A percentile compares a stretch with the other conserved stretches of the same genome.
Conservation (phyloP, 1,140 invertebrate genomes). For the Pararge aegeria region DNA sequence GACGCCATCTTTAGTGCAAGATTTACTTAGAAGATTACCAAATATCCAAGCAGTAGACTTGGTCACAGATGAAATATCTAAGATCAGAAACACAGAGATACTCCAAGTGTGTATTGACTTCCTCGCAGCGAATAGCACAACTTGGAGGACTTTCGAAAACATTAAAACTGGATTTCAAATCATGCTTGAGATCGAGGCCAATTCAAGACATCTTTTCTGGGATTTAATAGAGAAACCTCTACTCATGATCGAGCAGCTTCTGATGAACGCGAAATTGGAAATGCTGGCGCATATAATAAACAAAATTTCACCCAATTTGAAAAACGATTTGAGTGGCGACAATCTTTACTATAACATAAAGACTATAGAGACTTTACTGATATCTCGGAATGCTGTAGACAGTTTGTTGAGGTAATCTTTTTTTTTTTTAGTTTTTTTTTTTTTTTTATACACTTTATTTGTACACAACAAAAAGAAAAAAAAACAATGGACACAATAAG, state of each 20-base stretch:
- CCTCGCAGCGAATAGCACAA: constrained; percentile 74
- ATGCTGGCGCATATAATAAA: constrained; percentile 80
- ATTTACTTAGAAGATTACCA: constrained; percentile 79
- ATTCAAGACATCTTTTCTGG: constrained; percentile 81
- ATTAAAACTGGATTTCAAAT: constrained; percentile 82
- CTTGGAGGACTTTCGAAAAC: constrained; percentile 77
- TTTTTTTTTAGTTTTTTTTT: background rate
- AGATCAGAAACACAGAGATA: constrained; percentile 82
- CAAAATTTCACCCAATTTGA: constrained; percentile 65
- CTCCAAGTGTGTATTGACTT: constrained; percentile 83
- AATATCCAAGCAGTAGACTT: constrained; percentile 79
- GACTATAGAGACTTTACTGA: constrained; percentile 61
- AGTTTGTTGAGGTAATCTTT: constrained; percentile 78
- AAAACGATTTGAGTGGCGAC: constrained; percentile 65
- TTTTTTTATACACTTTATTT: too few species aligned
- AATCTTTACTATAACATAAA: constrained; percentile 77
- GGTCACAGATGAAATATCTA: constrained; percentile 82
- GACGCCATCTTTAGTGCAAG: constrained; percentile 53
- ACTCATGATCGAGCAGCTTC: constrained; percentile 85
- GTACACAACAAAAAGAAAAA: too few species aligned
- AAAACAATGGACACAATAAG: too few species aligned
- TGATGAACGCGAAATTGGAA: constrained; percentile 89
- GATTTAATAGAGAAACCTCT: constrained; percentile 84
- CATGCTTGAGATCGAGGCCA: constrained; percentile 79
- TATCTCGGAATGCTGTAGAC: constrained; percentile 81